phyloP scores from a whole-genome alignment of 2,888 invertebrate species.

The Cantharis nigra region DNA sequence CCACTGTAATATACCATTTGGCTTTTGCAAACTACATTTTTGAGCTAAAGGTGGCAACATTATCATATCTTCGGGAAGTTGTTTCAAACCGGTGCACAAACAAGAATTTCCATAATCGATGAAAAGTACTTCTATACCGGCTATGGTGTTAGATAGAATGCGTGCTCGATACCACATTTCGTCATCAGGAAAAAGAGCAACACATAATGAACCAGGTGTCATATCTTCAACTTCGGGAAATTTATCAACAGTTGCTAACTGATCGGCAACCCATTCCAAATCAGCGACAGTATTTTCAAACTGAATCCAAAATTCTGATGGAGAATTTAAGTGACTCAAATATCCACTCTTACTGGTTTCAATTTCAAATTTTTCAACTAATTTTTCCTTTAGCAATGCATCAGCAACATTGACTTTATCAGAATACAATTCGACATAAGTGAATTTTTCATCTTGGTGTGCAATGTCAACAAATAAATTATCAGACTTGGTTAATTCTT shows the following conservation, averaged over 20 bases:
- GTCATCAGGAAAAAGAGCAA: constrained; percentile 69
- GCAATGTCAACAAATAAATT: constrained; percentile 36
- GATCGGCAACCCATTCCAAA: constrained; percentile 66
- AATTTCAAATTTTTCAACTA: constrained; percentile 55
- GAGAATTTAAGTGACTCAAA: constrained; percentile 69
- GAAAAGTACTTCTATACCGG: constrained; percentile 65
- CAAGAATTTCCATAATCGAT: constrained; percentile 74
- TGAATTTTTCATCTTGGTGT: constrained; percentile 62
- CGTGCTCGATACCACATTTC: constrained; percentile 70
- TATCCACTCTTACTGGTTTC: constrained; percentile 58
- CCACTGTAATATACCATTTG: constrained; percentile 62
- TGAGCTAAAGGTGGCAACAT: constrained; percentile 65
- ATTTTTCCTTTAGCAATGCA: constrained; percentile 62
- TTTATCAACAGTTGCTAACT: constrained; percentile 59
- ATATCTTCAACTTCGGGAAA: constrained; percentile 60
- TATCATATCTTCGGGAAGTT: constrained; percentile 65
- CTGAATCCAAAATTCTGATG: constrained; percentile 77
- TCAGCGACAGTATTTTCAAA: constrained; percentile 65
- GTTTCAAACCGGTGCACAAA: constrained; percentile 62
- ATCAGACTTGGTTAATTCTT: constrained; percentile 42
- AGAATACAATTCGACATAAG: constrained; percentile 69
- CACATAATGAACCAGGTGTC: constrained; percentile 65
- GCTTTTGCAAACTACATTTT: constrained; percentile 63
- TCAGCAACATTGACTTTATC: constrained; percentile 66
- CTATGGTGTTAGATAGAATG: constrained; percentile 62